Evolutionary conservation across 2,113 vertebrate species (phyloP), one percentile per base, ranked within the genome.

Genomic region (Xiphophorus couchianus): DNA sequence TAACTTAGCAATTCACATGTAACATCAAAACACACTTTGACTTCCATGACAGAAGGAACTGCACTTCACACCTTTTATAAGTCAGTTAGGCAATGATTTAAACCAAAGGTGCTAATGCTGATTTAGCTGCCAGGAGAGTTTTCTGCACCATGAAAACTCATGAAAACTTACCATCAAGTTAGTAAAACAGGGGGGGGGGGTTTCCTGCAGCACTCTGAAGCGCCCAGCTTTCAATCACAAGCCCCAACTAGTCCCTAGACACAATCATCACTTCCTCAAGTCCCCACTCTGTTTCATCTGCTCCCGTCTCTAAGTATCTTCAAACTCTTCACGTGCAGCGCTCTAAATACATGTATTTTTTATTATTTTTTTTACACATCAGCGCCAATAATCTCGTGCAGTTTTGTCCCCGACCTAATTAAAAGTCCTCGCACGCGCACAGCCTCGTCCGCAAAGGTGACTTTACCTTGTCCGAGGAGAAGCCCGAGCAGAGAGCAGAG

Each of bases 401-500:
- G 4, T 28, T 29, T 0, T 12, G 7, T 11, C 27, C 12, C 3
- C 3, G 28, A 44, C 7, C 8, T 54, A 15, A 54, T 54, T 13
- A 39, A 27, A 73, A 73, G 5, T 29, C 39, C 28, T n/a, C 25
- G 35, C 35, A n/a, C 25, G 25, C 8, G 14, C 1, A 27, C 27
- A 58, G 70, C 61, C 33, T 48, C 33, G 17, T 66, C 22, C 58
- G 7, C 15, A 25, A 68, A 81, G 80, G 76, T 84, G 65, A 83
- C 93, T 9, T 93, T 93, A 95, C 95, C 93, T 93, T 94, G 93
- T 10, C 77, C 89, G 25, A 80, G 86, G 35, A 94, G 87, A 58
- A 84, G 58, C 78, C 91, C 94, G 83, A 87, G 73, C 66, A 94
- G 69, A 70, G 90, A 84, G 84, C 92, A 86, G 42, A 94, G 85